Base-by-base conservation (phyloP, 2,888 invertebrate species). In the Caenorhabditis uteleia region DNA sequence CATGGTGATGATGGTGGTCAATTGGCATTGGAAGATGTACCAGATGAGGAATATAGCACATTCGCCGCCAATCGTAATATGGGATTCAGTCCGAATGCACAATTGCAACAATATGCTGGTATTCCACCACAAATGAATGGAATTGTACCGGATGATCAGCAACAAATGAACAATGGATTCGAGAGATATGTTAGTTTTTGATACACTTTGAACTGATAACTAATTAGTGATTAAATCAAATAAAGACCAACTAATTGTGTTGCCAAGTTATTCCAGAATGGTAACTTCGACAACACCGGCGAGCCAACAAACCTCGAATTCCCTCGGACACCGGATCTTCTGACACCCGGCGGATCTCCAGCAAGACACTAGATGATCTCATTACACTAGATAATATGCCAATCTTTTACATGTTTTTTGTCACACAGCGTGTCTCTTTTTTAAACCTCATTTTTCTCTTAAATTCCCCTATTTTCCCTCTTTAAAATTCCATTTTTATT, bases 11-110 rank as follows among this genome's bases (percentile, higher is more conserved):
- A 38, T n/a, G n/a, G 4, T 34, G 40, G 25, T 23, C 42, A 23
- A 27, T 43, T 43, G 42, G 42, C 42, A 16, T 25, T 43, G 16
- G 42, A 43, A n/a, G n/a, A 43, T 43, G 25, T 21, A 14, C 42
- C 42, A 14, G 14, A 16, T 6, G 18, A 23, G n/a, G 27, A 43
- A 7, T 21, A 25, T 40, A 26, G 7, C 8, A n/a, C 5, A 5
- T 34, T n/a, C n/a, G n/a, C n/a, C n/a, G n/a, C n/a, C n/a, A n/a
- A n/a, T n/a, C n/a, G n/a, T n/a, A n/a, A n/a, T n/a, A n/a, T n/a
- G n/a, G n/a, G n/a, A n/a, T n/a, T n/a, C n/a, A n/a, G n/a, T n/a
- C n/a, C n/a, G n/a, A n/a, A n/a, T n/a, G n/a, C n/a, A n/a, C n/a
- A n/a, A n/a, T n/a, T n/a, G n/a, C n/a, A n/a, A n/a, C n/a, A n/a